These are phyloP conservation scores for Amphipyra tragopoginis DNA, from an alignment of 2,888 invertebrate genomes.

Conservation along the genomic window DNA sequence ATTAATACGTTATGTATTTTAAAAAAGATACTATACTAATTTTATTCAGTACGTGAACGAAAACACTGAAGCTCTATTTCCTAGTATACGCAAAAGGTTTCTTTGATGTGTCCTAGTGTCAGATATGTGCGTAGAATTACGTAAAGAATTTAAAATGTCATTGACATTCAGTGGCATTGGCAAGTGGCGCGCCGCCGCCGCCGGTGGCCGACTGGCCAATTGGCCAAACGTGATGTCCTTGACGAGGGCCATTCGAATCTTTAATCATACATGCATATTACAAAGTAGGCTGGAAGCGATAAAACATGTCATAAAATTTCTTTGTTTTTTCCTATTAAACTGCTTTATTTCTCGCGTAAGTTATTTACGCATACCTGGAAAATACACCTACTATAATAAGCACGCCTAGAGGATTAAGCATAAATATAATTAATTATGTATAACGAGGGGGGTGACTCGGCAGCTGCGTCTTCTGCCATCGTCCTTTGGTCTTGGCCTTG, in stretches of 20 bases:
- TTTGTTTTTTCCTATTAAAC: constrained; percentile 30
- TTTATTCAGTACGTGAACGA: constrained; percentile 5
- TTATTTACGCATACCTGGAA: constrained; percentile 4
- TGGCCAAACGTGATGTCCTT: constrained; percentile 71
- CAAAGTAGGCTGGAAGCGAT: constrained; percentile 45
- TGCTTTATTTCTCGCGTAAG: constrained; percentile 7
- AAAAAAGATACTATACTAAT: background rate
- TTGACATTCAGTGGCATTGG: constrained; percentile 71
- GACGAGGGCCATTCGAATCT: constrained; percentile 65
- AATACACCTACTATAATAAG: no score
- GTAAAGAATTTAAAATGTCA: constrained; percentile 69
- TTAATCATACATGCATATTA: constrained; percentile 51
- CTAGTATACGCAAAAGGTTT: constrained; percentile 6
- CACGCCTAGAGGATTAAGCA: no score
- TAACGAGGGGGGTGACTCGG: no score
- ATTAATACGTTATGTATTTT: background rate
- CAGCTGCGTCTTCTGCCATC: no score
- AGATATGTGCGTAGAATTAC: constrained; percentile 58
- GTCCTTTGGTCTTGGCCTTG: no score
- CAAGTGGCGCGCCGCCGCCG: constrained; percentile 50
- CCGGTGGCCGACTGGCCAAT: constrained; percentile 70
- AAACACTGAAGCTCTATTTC: constrained; percentile 14
- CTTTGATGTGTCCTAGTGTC: constrained; percentile 40
- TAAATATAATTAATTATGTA: no score
- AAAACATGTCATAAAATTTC: constrained; percentile 42